phyloP scores from a whole-genome alignment of 2,888 invertebrate genomes.

The Luperina nickerlii region DNA sequence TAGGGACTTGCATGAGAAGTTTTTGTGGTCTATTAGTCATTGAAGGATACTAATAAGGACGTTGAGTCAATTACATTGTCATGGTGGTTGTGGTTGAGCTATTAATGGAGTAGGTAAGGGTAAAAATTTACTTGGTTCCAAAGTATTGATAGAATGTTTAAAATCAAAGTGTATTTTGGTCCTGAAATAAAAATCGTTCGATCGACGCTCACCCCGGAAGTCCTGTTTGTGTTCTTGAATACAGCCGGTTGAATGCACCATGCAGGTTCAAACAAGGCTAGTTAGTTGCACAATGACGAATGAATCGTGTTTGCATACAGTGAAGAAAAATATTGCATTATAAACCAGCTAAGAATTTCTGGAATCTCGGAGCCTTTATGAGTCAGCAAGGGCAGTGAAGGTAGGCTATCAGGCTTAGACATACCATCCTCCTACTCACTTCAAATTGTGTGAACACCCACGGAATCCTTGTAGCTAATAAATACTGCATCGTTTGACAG shows the following conservation, averaged over 20 bases:
- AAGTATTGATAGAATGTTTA: not conserved
- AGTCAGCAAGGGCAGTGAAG: slow-evolving; percentile 9
- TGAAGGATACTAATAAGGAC: not conserved
- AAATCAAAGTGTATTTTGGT: not conserved
- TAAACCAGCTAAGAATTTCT: slow-evolving; percentile 6
- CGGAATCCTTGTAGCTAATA: slow-evolving; percentile 10
- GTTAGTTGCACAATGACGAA: slow-evolving; percentile 8
- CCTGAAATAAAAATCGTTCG: slow-evolving; percentile 10
- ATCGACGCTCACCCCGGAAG: not conserved
- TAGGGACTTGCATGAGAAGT: not conserved
- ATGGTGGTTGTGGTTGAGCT: not conserved
- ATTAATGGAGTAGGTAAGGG: not conserved
- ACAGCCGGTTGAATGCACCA: slow-evolving; percentile 19
- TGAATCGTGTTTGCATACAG: not conserved
- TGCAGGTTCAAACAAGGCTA: slow-evolving; percentile 1
- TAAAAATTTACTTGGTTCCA: slow-evolving; percentile 1
- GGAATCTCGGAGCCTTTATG: slow-evolving; percentile 9
- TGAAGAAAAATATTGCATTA: slow-evolving; percentile 9
- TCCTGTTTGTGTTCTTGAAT: not conserved
- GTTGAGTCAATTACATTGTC: not conserved
- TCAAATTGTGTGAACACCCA: slow-evolving; percentile 31
- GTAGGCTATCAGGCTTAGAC: slow-evolving; percentile 1
- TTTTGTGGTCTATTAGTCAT: slow-evolving; percentile 7
- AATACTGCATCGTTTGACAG: slow-evolving; percentile 24
- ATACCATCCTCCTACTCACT: slow-evolving; percentile 29